These are phyloP conservation scores for Coreius guichenoti DNA, from an alignment of 2,797 vertebrate species.

Conservation along the genomic window DNA sequence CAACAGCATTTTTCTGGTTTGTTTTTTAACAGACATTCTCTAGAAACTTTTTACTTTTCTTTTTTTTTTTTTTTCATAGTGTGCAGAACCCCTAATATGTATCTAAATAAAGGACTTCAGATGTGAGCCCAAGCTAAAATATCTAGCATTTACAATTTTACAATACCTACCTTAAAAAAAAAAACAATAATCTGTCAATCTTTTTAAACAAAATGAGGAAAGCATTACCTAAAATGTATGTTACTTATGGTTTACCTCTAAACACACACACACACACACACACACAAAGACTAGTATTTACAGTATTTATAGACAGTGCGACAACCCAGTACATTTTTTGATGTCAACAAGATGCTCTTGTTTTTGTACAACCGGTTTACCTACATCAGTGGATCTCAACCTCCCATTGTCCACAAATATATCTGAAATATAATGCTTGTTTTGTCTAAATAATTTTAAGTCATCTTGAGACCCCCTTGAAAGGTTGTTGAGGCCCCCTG, in stretches of 20 bases:
- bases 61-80: too few relatives aligned
- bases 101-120: background rate
- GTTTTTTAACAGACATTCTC: background rate
- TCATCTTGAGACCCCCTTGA: background rate
- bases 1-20: background rate
- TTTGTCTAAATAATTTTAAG: background rate
- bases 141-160: background rate
- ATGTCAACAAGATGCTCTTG: background rate
- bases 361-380: conserved; percentile 9
- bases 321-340: background rate
- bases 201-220: background rate
- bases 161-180: background rate
- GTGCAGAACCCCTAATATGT: too few relatives aligned
- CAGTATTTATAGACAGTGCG: background rate
- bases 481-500: background rate
- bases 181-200: background rate
- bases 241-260: background rate
- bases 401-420: background rate
- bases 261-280: background rate
- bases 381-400: background rate
- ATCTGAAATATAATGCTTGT: background rate
- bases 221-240: background rate
- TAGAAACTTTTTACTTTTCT: too few relatives aligned
- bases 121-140: background rate
- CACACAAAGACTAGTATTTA: background rate